Conservation (phyloP, 2,797 vertebrate species). For the Lateolabrax maculatus region DNA sequence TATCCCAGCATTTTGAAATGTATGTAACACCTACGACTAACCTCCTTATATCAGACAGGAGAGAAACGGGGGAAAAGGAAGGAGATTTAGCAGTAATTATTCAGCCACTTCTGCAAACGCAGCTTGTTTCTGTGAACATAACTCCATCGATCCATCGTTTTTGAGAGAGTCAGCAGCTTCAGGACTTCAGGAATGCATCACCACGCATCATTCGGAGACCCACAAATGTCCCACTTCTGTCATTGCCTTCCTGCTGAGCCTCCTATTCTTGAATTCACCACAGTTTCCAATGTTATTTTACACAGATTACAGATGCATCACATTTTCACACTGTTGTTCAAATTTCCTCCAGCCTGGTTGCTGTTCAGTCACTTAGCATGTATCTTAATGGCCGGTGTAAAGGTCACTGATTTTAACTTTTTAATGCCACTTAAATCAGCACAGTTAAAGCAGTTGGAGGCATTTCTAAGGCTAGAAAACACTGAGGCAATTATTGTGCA, state of each 20-base stretch:
- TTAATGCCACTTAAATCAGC: background rate
- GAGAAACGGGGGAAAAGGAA: background rate
- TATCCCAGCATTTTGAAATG: background rate
- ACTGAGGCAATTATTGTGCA: slow-evolving; percentile 9
- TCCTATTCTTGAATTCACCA: background rate
- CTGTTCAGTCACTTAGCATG: background rate
- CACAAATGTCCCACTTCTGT: background rate
- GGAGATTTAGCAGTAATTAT: slow-evolving; percentile 15
- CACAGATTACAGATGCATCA: background rate
- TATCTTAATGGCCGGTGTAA: background rate
- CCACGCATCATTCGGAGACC: slow-evolving; percentile 22
- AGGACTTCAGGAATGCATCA: slow-evolving; percentile 19
- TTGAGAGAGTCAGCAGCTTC: slow-evolving; percentile 21
- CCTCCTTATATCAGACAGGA: no score
- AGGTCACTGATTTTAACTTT: background rate
- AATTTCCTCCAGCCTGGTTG: fast-evolving
- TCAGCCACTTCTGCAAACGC: slow-evolving; percentile 20
- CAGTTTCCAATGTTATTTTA: background rate
- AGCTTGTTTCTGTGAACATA: slow-evolving; percentile 19
- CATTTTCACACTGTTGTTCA: background rate
- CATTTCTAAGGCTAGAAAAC: background rate
- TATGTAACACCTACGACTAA: background rate
- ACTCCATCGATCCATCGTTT: slow-evolving; percentile 27
- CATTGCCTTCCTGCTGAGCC: background rate
- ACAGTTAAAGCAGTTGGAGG: background rate